Conservation (phyloP, 2,888 invertebrate genomes). For the Sinopyrophorus schimmeli region DNA sequence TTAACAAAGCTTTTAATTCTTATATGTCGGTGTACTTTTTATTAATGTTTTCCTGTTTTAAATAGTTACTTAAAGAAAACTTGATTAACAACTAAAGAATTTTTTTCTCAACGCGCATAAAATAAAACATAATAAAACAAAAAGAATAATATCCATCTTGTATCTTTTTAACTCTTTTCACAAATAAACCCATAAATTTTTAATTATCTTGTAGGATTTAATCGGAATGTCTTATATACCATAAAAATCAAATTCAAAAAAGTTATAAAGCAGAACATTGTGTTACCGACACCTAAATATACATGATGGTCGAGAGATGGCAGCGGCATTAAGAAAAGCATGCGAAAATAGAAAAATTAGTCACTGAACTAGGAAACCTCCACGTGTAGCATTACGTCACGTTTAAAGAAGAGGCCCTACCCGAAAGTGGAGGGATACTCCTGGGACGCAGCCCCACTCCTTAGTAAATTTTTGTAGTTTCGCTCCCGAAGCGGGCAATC, state of each 20-base stretch:
- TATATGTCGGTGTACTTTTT: too few relatives aligned
- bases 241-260: not conserved
- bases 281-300: not conserved
- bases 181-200: too few relatives aligned
- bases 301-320: not conserved
- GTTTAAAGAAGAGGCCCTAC: constrained; percentile 26
- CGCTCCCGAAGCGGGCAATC: not conserved
- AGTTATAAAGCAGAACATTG: too few relatives aligned
- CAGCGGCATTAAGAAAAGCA: not conserved
- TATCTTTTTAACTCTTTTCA: too few relatives aligned
- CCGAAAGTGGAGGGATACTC: constrained; percentile 28
- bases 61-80: too few relatives aligned
- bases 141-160: too few relatives aligned
- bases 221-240: not conserved
- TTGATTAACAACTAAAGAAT: too few relatives aligned
- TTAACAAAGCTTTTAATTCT: too few relatives aligned
- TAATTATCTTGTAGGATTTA: not conserved
- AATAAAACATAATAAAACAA: too few relatives aligned
- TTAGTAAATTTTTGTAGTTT: not conserved
- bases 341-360: constrained; percentile 22
- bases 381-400: constrained; percentile 32
- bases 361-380: constrained; percentile 29
- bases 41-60: too few relatives aligned
- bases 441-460: constrained; percentile 11
- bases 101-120: too few relatives aligned